Conservation (phyloP, 2,797 vertebrate genomes). For the Sebastes kiyomatsui region DNA sequence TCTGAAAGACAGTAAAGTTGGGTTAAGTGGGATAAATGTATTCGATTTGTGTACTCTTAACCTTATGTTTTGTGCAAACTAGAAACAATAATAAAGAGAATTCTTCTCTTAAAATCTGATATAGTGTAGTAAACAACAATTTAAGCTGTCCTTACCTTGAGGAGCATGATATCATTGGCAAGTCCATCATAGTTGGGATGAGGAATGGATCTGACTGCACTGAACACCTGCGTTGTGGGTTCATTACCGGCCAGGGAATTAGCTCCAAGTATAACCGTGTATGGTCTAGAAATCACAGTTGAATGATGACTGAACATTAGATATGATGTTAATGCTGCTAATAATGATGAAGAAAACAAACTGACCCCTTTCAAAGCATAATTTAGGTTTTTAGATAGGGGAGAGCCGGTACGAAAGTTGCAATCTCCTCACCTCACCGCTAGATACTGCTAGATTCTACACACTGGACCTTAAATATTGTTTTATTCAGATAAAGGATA, state of each 20-base stretch:
- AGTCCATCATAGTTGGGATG: constrained; percentile 60
- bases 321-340: neutral
- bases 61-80: neutral
- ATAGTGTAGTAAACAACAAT: neutral
- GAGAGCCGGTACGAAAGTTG: too few relatives aligned
- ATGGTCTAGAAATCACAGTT: constrained; percentile 45
- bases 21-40: neutral
- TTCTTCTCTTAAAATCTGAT: neutral
- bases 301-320: neutral
- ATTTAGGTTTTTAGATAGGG: neutral
- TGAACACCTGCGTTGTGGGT: constrained; percentile 52
- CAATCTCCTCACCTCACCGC: too few relatives aligned
- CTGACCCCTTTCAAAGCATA: neutral
- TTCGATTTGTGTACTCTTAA: neutral
- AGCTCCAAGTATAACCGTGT: constrained; percentile 66
- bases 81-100: neutral
- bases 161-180: constrained; percentile 77
- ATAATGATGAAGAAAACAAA: neutral
- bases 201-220: constrained; percentile 24
- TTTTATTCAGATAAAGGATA: too few relatives aligned
- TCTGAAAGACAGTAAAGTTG: too few relatives aligned
- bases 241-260: constrained; percentile 52
- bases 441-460: too few relatives aligned
- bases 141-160: constrained; percentile 61
- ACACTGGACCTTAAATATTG: too few relatives aligned